Base-by-base conservation (phyloP, 2,797 vertebrate genomes). In the Crenichthys baileyi region DNA sequence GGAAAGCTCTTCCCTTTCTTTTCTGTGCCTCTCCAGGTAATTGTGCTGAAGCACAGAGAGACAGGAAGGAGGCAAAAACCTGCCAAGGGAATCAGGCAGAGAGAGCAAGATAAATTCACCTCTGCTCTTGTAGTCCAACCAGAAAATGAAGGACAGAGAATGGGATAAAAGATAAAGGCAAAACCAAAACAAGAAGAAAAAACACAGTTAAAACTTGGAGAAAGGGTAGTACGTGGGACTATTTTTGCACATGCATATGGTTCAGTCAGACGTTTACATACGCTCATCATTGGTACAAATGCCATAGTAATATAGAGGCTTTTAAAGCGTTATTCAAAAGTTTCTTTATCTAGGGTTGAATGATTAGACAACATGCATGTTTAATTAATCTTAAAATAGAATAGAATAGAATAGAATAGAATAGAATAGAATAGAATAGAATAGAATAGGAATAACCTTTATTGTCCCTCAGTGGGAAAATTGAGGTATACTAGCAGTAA, bases 1-100 rank as follows among this genome's bases (percentile, higher is more conserved):
- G 93, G 90, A 92, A 93, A 93, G 89, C 85, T 87, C 85, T 86
- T 88, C 83, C 86, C 78, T 90, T 88, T 88, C 82, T 85, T 88
- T 85, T 83, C 87, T 88, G 79, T 81, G 80, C 46, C 83, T 91
- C 91, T 90, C 84, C 80, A 90, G 86, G 89, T 94, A 94, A 94
- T 94, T 94, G 93, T 90, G 90, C 82, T 78, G 56, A 85, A 86
- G 87, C 87, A 90, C 73, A 58, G 77, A 89, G 84, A 87, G 81
- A 89, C 86, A 81, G 82, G 81, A 81, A 83, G 85, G 87, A 86
- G 87, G 79, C 70, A 87, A 85, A 83, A 77, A 65, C 83, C 86
- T 84, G 85, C 84, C 41, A 24, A 46, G 18, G 84, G 85, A 87
- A 91, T 89, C 86, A 88, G 77, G 79, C 76, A 18, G 80, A 81